phyloP scores from a whole-genome alignment of 1,140 invertebrate species.

The Zaprionus lachaisei region DNA sequence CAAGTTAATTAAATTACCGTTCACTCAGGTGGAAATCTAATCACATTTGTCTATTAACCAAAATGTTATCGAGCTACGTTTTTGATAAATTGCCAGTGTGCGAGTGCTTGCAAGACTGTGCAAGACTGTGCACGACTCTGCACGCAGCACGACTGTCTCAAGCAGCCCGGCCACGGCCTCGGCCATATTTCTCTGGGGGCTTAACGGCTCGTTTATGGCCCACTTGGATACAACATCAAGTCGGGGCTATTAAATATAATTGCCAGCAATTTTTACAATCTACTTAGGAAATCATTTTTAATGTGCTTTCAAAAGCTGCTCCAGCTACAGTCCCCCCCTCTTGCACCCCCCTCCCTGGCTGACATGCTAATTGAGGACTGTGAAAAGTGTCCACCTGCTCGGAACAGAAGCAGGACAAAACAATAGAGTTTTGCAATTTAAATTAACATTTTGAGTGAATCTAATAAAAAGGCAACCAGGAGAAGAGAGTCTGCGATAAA shows the following conservation, averaged over 20 bases:
- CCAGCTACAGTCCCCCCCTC: background rate
- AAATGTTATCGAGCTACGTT: slow-evolving; percentile 42
- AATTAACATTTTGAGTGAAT: slow-evolving; percentile 79
- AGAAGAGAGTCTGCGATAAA: slow-evolving; percentile 28
- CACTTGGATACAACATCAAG: slow-evolving; percentile 53
- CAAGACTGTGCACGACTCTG: background rate
- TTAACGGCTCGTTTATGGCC: slow-evolving; percentile 56
- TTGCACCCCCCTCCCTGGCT: background rate
- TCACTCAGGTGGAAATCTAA: slow-evolving; percentile 6
- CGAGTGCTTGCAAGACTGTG: background rate
- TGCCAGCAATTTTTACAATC: slow-evolving; percentile 76
- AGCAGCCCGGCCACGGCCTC: slow-evolving; percentile 17
- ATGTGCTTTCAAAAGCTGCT: slow-evolving; percentile 47
- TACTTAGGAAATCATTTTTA: slow-evolving; percentile 81
- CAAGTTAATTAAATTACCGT: slow-evolving; percentile 6
- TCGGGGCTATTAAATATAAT: slow-evolving; percentile 75
- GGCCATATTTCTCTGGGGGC: slow-evolving; percentile 16
- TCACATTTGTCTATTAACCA: slow-evolving; percentile 1
- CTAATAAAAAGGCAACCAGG: slow-evolving; percentile 45
- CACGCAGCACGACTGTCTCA: slow-evolving; percentile 11
- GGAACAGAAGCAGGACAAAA: slow-evolving; percentile 45
- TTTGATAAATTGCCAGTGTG: slow-evolving; percentile 59
- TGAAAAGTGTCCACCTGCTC: slow-evolving; percentile 25
- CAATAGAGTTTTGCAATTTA: slow-evolving; percentile 76
- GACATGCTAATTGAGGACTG: slow-evolving; percentile 67